Conservation (phyloP, 2,888 invertebrate species). For the Lasioglossum vierecki region DNA sequence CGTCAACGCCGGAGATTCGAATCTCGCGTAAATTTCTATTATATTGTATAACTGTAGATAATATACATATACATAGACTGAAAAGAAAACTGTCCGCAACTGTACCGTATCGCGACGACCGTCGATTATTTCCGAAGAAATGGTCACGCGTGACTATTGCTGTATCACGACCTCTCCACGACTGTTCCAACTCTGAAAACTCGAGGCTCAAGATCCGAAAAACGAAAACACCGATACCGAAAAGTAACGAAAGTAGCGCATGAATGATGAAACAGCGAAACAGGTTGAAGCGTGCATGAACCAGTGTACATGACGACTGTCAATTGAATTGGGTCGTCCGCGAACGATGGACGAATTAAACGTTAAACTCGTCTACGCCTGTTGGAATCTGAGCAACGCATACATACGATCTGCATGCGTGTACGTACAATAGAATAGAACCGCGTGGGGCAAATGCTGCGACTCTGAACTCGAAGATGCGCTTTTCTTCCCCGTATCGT, state of each 20-base stretch:
- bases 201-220: not conserved
- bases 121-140: not conserved
- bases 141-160: not conserved
- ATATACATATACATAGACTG: not conserved
- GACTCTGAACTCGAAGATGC: not conserved
- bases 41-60: not conserved
- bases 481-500: not conserved
- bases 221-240: constrained; percentile 1
- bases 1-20: not conserved
- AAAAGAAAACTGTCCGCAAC: not conserved
- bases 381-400: not conserved
- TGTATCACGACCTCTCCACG: not conserved
- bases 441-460: not conserved
- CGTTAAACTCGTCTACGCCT: constrained; percentile 13
- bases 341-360: constrained; percentile 27
- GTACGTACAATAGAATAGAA: not conserved
- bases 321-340: constrained; percentile 25
- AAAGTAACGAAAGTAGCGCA: not conserved
- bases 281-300: constrained; percentile 5
- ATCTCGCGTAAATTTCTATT: not conserved
- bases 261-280: not conserved
- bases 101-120: not conserved
- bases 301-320: constrained; percentile 18
- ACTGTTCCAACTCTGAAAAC: not conserved
- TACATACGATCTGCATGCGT: not conserved